These are phyloP conservation scores for Ferdinandea cuprea DNA, from an alignment of 2,888 invertebrate species.

Conservation along the genomic window DNA sequence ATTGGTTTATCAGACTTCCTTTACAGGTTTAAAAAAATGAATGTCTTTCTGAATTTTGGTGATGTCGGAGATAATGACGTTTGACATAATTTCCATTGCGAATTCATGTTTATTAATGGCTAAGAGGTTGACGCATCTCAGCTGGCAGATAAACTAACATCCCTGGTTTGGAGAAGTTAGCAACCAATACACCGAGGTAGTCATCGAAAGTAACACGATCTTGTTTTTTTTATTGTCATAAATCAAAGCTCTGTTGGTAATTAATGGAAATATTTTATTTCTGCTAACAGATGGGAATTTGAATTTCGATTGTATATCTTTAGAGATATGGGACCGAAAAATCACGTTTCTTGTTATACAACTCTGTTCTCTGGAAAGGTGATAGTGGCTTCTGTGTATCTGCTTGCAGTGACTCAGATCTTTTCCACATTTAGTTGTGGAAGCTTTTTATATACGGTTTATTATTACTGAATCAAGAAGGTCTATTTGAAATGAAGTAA, in stretches of 20 bases:
- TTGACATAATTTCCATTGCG: background rate
- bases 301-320: too few relatives aligned
- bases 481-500: too few relatives aligned
- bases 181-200: background rate
- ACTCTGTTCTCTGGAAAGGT: too few relatives aligned
- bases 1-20: constrained; percentile 3
- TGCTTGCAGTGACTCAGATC: too few relatives aligned
- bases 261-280: background rate
- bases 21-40: background rate
- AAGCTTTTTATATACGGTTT: too few relatives aligned
- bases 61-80: background rate
- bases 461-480: too few relatives aligned
- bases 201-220: background rate
- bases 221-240: background rate
- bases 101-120: constrained; percentile 23
- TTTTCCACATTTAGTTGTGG: too few relatives aligned
- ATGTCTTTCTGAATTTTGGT: background rate
- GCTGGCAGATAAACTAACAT: background rate
- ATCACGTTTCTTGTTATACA: too few relatives aligned
- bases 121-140: constrained; percentile 14
- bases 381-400: too few relatives aligned
- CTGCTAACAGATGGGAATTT: too few relatives aligned
- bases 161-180: constrained; percentile 7
- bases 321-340: too few relatives aligned
- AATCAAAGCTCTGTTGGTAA: too few relatives aligned